Evolutionary conservation across 1,140 invertebrate species (phyloP), one percentile per base, ranked within the genome.

Genomic region (Cephus cinctus): DNA sequence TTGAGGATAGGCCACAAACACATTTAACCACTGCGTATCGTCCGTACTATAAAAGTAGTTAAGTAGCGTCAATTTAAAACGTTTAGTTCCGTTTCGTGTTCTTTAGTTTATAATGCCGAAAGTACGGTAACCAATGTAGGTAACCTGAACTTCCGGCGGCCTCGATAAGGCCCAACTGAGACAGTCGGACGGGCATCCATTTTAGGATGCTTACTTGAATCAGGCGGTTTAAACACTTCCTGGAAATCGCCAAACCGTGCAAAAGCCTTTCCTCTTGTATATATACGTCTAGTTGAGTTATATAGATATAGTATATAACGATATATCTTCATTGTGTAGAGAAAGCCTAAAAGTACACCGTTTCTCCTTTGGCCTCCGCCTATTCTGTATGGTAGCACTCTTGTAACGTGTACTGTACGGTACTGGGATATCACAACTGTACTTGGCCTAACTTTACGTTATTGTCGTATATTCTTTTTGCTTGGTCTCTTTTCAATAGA

Each of bases 71-170:
- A n/a, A n/a, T n/a, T n/a, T n/a, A n/a, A n/a, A n/a, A n/a, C n/a
- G n/a, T n/a, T n/a, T n/a, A n/a, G n/a, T n/a, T n/a, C n/a, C n/a
- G n/a, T n/a, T n/a, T n/a, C n/a, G n/a, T n/a, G n/a, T n/a, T n/a
- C n/a, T n/a, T n/a, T n/a, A n/a, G n/a, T n/a, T n/a, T n/a, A n/a
- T n/a, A n/a, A n/a, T n/a, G n/a, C n/a, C n/a, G n/a, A n/a, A n/a
- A n/a, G n/a, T n/a, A n/a, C n/a, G n/a, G n/a, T n/a, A n/a, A n/a
- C n/a, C n/a, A n/a, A n/a, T n/a, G n/a, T n/a, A n/a, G n/a, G n/a
- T n/a, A 36, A 18, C 15, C 34, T 36, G 4, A 18, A 14, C 34
- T 15, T 36, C 34, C 34, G 34, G 34, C 19, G 34, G 34, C 34
- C 34, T 18, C 34, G 19, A 36, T 36, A 36, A 36, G 14, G 14